Evolutionary conservation across 1,140 invertebrate species (phyloP), one percentile per base, ranked within the genome.

Genomic region (Papilio xuthus): DNA sequence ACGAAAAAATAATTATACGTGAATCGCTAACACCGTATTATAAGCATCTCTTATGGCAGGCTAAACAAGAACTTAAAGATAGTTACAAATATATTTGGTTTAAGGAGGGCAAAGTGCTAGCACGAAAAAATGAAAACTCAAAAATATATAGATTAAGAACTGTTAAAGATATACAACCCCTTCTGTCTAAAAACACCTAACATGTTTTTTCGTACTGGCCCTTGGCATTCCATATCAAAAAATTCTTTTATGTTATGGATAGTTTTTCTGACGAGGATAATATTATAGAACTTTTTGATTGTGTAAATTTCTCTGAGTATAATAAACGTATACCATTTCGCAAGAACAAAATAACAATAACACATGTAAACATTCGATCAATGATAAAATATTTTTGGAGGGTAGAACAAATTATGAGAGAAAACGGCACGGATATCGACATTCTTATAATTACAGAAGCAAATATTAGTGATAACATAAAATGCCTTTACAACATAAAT

Each of bases 71-170:
- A 20, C 50, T 56, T 42, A 63, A 79, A 44, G 70, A 73, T 73
- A 74, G 18, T 20, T 80, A 20, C 32, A 79, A 78, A 37, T 81
- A 47, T 78, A 77, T 81, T 3, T 81, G 80, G 80, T 53, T 32
- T 71, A 81, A 70, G 12, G 44, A 78, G 2, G 77, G 44, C 44
- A 47, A 71, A 28, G 44, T 47, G 44, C 15, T 47, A 47, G 44
- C 44, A 47, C 44, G 44, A 47, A 47, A 47, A 47, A 47, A 37
- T 56, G 73, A 75, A 37, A 75, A 53, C 32, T 56, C 47, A 18
- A 26, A 28, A 50, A 50, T 53, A 32, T 53, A 28, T n/a, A 53
- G 53, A 76, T 37, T 60, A 37, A 60, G 74, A 76, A 28, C 74
- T 18, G 50, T 53, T 20, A 53, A 20, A 20, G 50, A 53, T 20